These are phyloP conservation scores for Anoplolepis gracilipes DNA, from an alignment of 1,140 invertebrate genomes.

Conservation along the genomic window DNA sequence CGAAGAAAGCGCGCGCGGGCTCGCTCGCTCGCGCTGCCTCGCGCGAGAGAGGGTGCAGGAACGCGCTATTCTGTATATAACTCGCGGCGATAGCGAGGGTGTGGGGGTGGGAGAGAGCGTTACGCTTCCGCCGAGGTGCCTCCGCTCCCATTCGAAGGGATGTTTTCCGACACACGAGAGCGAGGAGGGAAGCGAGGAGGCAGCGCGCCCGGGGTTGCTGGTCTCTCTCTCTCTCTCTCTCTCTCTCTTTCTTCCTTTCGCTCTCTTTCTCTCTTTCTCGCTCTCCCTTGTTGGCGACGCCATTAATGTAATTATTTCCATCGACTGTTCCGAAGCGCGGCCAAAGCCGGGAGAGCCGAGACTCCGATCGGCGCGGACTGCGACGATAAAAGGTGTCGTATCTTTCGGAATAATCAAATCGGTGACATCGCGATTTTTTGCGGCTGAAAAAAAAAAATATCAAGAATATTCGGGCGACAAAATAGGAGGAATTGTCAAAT, in stretches of 20 bases:
- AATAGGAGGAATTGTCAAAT: neutral
- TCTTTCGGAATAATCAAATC: slow-evolving; percentile 63
- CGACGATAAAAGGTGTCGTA: slow-evolving; percentile 12
- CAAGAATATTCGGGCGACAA: neutral
- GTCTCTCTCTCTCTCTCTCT: neutral
- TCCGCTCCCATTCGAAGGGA: slow-evolving; percentile 58
- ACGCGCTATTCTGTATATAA: slow-evolving; percentile 49
- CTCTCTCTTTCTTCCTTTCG: too few species aligned
- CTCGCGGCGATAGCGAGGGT: slow-evolving; percentile 30
- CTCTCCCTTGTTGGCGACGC: slow-evolving; percentile 60
- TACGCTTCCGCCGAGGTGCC: slow-evolving; percentile 61
- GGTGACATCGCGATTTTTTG: slow-evolving; percentile 51
- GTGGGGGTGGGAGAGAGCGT: neutral
- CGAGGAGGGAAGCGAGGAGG: slow-evolving; percentile 21
- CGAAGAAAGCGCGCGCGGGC: slow-evolving; percentile 68
- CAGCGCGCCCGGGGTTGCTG: slow-evolving; percentile 60
- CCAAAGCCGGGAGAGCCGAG: neutral
- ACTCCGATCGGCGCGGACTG: slow-evolving; percentile 1
- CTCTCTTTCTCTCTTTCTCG: neutral
- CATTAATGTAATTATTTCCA: slow-evolving; percentile 78
- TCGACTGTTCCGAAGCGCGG: slow-evolving; percentile 64
- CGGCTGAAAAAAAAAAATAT: too few species aligned
- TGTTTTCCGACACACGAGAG: slow-evolving; percentile 54
- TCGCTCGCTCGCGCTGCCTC: slow-evolving; percentile 16
- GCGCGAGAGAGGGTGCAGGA: slow-evolving; percentile 41